These are phyloP conservation scores for Eilema depressum DNA, from an alignment of 2,888 invertebrate genomes.

Conservation along the genomic window DNA sequence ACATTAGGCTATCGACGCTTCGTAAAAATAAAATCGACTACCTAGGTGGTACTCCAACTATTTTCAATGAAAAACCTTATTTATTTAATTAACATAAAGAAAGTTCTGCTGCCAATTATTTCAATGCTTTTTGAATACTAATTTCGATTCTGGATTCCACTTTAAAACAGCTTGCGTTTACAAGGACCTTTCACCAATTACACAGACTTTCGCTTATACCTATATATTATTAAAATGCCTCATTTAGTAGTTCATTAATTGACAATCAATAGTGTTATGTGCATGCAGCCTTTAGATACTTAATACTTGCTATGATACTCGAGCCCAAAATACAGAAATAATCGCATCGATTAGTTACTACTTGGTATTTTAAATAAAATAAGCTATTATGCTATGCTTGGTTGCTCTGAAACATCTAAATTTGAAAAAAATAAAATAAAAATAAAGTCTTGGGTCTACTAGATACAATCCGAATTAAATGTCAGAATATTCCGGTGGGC, in stretches of 20 bases:
- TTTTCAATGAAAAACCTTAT: not conserved
- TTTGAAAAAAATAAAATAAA: too few relatives aligned
- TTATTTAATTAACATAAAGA: not conserved
- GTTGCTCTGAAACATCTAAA: too few relatives aligned
- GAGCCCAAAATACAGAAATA: too few relatives aligned
- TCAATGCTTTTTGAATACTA: not conserved
- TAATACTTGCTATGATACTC: not conserved
- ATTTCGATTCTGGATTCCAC: not conserved
- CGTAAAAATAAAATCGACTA: not conserved
- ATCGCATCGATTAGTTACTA: not conserved
- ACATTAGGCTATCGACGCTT: not conserved
- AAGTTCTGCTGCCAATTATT: conserved; percentile 4
- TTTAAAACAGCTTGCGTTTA: not conserved
- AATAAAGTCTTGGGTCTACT: too few relatives aligned
- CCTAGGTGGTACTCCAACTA: not conserved
- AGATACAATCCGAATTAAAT: too few relatives aligned
- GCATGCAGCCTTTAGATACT: not conserved
- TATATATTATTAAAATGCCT: not conserved
- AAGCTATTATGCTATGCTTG: too few relatives aligned
- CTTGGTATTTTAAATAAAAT: not conserved
- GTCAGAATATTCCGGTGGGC: too few relatives aligned
- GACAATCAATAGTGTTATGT: not conserved
- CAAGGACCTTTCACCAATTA: conserved; percentile 5
- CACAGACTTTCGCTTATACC: not conserved
- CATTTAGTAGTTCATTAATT: not conserved